phyloP scores from a whole-genome alignment of 1,140 invertebrate genomes.

The Drosophila erecta region DNA sequence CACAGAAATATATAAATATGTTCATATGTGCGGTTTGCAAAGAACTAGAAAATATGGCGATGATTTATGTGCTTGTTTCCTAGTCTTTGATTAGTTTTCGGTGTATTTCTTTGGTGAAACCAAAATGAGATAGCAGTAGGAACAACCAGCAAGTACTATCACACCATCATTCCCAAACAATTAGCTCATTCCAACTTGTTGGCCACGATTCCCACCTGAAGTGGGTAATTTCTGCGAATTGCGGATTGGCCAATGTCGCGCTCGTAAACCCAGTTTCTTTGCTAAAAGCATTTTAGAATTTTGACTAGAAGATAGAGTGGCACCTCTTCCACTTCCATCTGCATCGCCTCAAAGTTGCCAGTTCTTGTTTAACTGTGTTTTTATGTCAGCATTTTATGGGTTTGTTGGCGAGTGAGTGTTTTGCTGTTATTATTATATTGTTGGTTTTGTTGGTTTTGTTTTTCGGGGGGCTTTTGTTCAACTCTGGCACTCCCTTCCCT shows the following conservation, averaged over 20 bases:
- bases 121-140: neutral
- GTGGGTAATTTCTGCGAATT: slow-evolving; percentile 60
- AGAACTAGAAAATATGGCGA: neutral
- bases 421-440: slow-evolving; percentile 43
- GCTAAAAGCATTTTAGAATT: slow-evolving; percentile 55
- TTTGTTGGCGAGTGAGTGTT: slow-evolving; percentile 34
- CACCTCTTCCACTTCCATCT: slow-evolving; percentile 16
- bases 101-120: neutral
- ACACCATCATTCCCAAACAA: slow-evolving; percentile 10
- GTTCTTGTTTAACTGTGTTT: slow-evolving; percentile 70
- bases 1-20: neutral
- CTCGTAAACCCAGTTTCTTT: slow-evolving; percentile 73
- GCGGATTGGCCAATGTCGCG: slow-evolving; percentile 44
- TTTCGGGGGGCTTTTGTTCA: slow-evolving; percentile 39
- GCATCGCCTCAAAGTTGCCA: slow-evolving; percentile 12
- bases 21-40: neutral
- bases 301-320: slow-evolving; percentile 30
- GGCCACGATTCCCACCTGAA: slow-evolving; percentile 24
- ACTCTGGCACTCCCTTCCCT: slow-evolving; percentile 37
- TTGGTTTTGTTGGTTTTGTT: slow-evolving; percentile 5
- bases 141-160: neutral
- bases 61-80: neutral
- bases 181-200: slow-evolving; percentile 4
- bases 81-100: neutral
- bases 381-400: slow-evolving; percentile 68